Evolutionary conservation across 2,888 invertebrate genomes (phyloP).

Genomic region (Chrysolina haemoptera): DNA sequence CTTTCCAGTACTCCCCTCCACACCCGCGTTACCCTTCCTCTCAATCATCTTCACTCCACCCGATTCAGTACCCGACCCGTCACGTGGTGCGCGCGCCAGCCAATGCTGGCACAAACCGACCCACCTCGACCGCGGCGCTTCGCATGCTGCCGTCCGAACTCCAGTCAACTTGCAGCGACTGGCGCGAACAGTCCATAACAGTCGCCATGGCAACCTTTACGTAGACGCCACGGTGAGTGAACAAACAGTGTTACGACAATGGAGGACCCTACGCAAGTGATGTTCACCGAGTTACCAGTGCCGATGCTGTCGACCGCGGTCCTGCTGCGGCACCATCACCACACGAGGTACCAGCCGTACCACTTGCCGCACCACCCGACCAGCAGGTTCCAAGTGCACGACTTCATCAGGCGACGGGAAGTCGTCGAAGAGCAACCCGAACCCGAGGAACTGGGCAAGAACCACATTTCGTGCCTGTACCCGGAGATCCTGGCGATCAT

Average conservation of each 20-base stretch:
- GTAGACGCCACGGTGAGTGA: constrained; percentile 59
- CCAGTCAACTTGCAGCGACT: constrained; percentile 66
- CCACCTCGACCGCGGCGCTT: constrained; percentile 61
- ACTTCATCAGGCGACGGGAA: constrained; percentile 60
- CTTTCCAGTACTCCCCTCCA: background rate
- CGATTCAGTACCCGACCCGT: constrained; percentile 20
- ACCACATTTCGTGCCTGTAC: constrained; percentile 90
- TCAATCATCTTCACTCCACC: background rate
- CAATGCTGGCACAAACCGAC: constrained; percentile 63
- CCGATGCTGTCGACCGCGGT: constrained; percentile 72
- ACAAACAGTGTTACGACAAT: constrained; percentile 66
- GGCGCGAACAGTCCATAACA: constrained; percentile 61
- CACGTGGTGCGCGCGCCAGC: constrained; percentile 73
- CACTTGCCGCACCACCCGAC: constrained; percentile 81
- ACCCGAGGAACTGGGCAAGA: constrained; percentile 69
- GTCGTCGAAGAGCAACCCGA: constrained; percentile 52
- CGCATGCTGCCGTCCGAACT: constrained; percentile 64
- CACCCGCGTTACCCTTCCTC: constrained; percentile 25
- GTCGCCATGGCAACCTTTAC: constrained; percentile 61
- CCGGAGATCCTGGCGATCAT: constrained; percentile 94
- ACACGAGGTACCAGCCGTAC: constrained; percentile 74
- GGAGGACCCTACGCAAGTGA: constrained; percentile 73
- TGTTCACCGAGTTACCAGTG: constrained; percentile 75
- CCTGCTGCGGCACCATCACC: constrained; percentile 71
- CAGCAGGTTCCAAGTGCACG: constrained; percentile 67